phyloP scores from a whole-genome alignment of 2,888 invertebrate species.

The Cheilosia vernalis region DNA sequence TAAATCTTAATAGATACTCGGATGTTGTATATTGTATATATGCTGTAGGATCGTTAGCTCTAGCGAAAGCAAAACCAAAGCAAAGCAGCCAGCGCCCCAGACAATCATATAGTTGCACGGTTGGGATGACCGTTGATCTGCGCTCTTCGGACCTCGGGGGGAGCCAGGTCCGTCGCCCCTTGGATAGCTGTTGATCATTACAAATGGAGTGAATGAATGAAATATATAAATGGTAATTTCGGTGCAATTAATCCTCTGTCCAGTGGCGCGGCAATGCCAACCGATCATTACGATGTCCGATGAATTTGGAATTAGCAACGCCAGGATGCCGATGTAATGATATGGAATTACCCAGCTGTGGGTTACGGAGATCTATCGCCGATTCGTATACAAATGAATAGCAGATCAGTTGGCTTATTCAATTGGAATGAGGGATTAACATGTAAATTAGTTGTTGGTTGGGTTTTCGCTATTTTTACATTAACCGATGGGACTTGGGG shows the following conservation, averaged over 20 bases:
- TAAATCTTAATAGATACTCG: constrained; percentile 71
- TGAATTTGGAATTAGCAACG: constrained; percentile 53
- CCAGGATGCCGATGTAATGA: constrained; percentile 46
- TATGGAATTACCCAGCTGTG: constrained; percentile 49
- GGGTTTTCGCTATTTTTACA: neutral
- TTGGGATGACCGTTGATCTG: constrained; percentile 40
- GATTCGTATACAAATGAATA: neutral
- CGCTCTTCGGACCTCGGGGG: constrained; percentile 32
- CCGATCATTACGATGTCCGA: constrained; percentile 61
- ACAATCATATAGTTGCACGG: neutral
- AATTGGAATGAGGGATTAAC: constrained; percentile 17
- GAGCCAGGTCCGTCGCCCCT: constrained; percentile 15
- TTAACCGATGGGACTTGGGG: neutral
- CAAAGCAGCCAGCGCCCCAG: constrained; percentile 10
- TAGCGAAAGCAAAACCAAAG: neutral
- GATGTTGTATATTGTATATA: constrained; percentile 19
- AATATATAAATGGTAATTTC: constrained; percentile 67
- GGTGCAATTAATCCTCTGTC: constrained; percentile 65
- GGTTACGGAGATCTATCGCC: constrained; percentile 8
- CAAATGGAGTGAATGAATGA: constrained; percentile 53
- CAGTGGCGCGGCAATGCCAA: constrained; percentile 1
- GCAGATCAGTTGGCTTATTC: constrained; percentile 16
- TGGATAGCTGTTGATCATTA: constrained; percentile 41
- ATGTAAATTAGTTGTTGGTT: neutral
- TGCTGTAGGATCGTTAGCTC: neutral